phyloP scores from a whole-genome alignment of 2,113 vertebrate species.

The Notechis scutatus region DNA sequence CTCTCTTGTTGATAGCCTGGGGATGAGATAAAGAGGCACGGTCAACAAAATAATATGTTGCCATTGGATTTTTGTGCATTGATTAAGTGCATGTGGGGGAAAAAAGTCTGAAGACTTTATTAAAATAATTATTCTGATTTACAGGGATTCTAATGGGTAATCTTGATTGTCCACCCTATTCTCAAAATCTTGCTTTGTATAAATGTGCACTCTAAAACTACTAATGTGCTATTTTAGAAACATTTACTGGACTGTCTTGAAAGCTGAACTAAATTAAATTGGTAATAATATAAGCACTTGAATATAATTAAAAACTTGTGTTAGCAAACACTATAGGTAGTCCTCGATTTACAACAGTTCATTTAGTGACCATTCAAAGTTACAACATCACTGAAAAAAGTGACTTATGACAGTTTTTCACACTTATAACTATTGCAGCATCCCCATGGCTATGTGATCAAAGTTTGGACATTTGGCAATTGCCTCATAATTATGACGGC shows the following conservation, averaged over 20 bases:
- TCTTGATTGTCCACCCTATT: background rate
- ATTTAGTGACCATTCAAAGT: too few relatives aligned
- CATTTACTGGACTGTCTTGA: background rate
- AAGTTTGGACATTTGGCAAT: too few relatives aligned
- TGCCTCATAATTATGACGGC: too few relatives aligned
- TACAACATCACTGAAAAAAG: too few relatives aligned
- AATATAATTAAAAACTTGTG: background rate
- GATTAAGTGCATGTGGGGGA: background rate
- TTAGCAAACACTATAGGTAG: background rate
- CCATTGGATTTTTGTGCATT: background rate
- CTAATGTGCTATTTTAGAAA: background rate
- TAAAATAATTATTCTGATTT: background rate
- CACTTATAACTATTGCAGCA: too few relatives aligned
- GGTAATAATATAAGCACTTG: background rate
- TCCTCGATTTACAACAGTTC: too few relatives aligned
- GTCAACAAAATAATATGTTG: background rate
- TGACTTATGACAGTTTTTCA: too few relatives aligned
- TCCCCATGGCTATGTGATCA: too few relatives aligned
- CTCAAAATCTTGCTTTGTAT: background rate
- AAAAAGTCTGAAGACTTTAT: background rate
- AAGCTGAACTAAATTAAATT: background rate
- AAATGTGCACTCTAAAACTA: background rate
- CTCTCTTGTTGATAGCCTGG: background rate
- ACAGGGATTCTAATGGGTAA: background rate
- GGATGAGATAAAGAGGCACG: background rate